Evolutionary conservation across 2,888 invertebrate genomes (phyloP).

Genomic region (Fissipunctia ypsillon): DNA sequence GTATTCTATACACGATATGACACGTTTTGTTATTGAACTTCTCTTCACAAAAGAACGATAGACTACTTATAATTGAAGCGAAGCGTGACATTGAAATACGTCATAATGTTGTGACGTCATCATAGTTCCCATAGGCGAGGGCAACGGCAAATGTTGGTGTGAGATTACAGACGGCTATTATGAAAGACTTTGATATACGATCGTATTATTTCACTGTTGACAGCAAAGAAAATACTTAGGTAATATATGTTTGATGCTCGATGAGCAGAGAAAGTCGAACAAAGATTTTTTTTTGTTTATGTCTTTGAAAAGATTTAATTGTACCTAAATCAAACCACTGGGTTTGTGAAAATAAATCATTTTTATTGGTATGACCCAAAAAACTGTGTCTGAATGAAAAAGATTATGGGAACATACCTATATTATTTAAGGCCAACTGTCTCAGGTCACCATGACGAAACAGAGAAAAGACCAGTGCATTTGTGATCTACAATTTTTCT

Average conservation of each 20-base stretch:
- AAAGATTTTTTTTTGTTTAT: slow-evolving; percentile 11
- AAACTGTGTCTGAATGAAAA: background rate
- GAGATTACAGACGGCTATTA: slow-evolving; percentile 45
- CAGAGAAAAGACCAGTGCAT: rapidly evolving
- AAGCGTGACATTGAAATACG: slow-evolving; percentile 55
- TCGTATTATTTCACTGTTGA: slow-evolving; percentile 40
- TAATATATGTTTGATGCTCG: slow-evolving; percentile 11
- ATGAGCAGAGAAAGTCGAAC: background rate
- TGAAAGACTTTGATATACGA: slow-evolving; percentile 51
- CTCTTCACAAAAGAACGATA: slow-evolving; percentile 11
- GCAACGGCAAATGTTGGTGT: slow-evolving; percentile 47
- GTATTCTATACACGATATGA: no score
- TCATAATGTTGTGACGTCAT: slow-evolving; percentile 46
- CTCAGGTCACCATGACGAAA: no score
- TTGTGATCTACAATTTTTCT: background rate
- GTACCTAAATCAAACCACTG: background rate
- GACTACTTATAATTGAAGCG: background rate
- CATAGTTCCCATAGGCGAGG: slow-evolving; percentile 36
- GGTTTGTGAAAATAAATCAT: background rate
- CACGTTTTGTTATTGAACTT: background rate
- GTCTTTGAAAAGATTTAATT: background rate
- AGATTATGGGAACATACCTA: no score
- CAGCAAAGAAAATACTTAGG: slow-evolving; percentile 14
- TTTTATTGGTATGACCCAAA: background rate
- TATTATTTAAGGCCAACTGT: no score